Conservation (phyloP, 2,113 vertebrate genomes). For the Geococcyx californianus region DNA sequence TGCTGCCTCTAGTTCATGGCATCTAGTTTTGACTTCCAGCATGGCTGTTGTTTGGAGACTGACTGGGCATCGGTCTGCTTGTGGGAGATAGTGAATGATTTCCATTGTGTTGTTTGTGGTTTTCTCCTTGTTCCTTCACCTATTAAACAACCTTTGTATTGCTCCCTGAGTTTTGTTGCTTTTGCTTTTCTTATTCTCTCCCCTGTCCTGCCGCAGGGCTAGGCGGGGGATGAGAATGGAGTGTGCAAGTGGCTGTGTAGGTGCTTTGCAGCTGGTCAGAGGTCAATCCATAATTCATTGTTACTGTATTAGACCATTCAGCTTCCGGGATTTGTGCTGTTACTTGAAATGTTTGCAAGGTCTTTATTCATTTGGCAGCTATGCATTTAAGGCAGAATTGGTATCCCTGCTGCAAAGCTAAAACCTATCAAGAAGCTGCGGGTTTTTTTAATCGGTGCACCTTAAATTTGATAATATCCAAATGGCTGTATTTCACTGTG, state of each 20-base stretch:
- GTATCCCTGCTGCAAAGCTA: not conserved
- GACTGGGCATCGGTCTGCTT: accelerated
- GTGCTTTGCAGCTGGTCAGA: not conserved
- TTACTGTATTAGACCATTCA: not conserved
- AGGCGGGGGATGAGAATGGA: not conserved
- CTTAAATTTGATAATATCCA: not conserved
- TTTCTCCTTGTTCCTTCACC: not conserved
- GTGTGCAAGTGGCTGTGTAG: not conserved
- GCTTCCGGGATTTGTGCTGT: not conserved
- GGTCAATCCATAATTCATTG: not conserved
- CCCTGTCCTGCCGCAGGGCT: accelerated
- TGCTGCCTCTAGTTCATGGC: no score
- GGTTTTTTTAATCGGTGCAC: not conserved
- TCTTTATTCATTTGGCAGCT: not conserved
- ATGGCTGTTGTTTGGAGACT: not conserved
- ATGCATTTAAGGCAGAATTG: not conserved
- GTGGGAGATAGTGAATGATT: not conserved
- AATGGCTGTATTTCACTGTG: not conserved
- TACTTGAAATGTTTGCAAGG: not conserved
- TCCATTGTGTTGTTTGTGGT: not conserved
- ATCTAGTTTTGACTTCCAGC: not conserved
- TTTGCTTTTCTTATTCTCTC: not conserved
- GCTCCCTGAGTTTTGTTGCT: not conserved
- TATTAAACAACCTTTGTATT: not conserved
- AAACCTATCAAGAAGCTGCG: not conserved